Evolutionary conservation across 1,140 invertebrate species (phyloP).

Genomic region (Micrasema longulum): DNA sequence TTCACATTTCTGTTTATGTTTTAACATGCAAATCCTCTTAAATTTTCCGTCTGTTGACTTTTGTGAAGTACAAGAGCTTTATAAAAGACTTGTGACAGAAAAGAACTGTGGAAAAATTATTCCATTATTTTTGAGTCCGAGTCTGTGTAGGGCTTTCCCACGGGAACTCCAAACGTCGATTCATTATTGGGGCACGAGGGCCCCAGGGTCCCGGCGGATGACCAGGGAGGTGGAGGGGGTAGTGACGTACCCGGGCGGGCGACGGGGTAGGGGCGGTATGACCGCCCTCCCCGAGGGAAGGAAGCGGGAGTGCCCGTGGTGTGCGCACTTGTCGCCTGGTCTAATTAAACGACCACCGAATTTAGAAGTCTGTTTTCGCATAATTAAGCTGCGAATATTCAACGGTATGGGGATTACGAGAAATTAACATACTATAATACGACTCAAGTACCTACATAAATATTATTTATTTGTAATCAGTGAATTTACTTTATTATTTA

Average conservation of each 20-base stretch:
- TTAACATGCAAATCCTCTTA: too few relatives aligned
- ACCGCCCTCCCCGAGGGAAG: constrained; percentile 1
- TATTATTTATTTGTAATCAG: too few relatives aligned
- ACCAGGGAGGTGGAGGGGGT: neutral
- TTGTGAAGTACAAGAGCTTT: too few relatives aligned
- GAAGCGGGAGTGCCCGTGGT: constrained; percentile 4
- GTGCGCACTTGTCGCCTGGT: constrained; percentile 21
- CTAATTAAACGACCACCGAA: constrained; percentile 28
- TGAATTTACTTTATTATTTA: too few relatives aligned
- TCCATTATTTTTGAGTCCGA: too few relatives aligned
- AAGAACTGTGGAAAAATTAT: too few relatives aligned
- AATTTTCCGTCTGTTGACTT: too few relatives aligned
- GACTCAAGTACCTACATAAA: too few relatives aligned
- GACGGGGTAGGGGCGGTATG: neutral
- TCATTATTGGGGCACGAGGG: constrained; percentile 45
- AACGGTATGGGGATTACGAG: neutral
- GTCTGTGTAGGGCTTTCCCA: constrained; percentile 36
- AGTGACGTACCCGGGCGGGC: neutral
- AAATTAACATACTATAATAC: neutral
- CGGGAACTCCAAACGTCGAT: constrained; percentile 50
- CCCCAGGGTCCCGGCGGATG: constrained; percentile 23
- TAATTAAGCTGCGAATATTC: constrained; percentile 4
- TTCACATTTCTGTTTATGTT: too few relatives aligned
- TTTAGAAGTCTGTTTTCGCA: constrained; percentile 20
- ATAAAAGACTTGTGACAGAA: too few relatives aligned